Percentiles rank a stretch among this genome's conserved stretches.
Conservation (phyloP, 2,797 vertebrate genomes). For the Gallinago nigripennis region DNA sequence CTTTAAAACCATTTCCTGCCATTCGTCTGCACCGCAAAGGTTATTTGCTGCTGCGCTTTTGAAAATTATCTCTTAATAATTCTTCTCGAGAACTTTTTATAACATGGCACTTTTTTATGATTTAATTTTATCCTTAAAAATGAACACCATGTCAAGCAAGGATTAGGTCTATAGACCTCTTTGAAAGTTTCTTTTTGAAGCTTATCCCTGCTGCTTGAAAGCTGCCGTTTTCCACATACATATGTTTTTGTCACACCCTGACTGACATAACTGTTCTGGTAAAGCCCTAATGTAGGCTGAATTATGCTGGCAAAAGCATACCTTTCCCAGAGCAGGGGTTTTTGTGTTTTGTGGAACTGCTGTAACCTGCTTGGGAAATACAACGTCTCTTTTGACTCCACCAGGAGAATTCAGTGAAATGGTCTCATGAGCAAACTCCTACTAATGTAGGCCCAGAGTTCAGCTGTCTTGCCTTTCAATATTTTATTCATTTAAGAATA, state of each 20-base stretch:
- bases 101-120: background rate
- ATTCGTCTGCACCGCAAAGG: background rate
- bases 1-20: background rate
- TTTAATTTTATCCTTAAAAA: background rate
- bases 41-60: background rate
- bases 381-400: background rate
- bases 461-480: background rate
- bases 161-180: background rate
- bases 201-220: background rate
- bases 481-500: background rate
- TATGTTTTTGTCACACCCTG: background rate
- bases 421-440: background rate
- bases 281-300: background rate
- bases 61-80: background rate
- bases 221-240: background rate
- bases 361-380: background rate
- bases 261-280: background rate
- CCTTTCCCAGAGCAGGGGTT: background rate
- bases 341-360: background rate
- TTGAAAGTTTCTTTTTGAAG: background rate
- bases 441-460: background rate
- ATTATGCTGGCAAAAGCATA: background rate
- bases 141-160: background rate
- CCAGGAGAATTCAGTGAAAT: background rate
- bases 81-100: background rate